A percentile compares a stretch with the other conserved stretches of the same genome.
These are phyloP conservation scores for Drosophila mayaguana DNA, from an alignment of 2,888 invertebrate genomes.

Conservation along the genomic window DNA sequence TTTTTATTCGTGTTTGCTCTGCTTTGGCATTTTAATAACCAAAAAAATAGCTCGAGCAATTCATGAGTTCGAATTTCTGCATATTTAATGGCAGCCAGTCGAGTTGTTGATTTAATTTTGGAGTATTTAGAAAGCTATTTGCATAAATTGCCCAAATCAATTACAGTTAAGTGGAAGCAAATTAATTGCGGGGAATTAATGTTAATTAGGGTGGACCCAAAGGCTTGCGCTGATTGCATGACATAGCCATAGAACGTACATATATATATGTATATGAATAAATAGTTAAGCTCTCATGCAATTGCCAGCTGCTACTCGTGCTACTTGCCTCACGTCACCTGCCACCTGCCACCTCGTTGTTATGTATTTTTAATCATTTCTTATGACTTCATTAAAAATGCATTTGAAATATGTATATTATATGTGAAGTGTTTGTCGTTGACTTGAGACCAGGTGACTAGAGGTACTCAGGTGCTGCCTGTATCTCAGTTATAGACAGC, in stretches of 20 bases:
- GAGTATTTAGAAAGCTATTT: slow-evolving; percentile 30
- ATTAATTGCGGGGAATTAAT: slow-evolving; percentile 19
- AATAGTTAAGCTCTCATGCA: not conserved
- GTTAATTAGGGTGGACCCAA: slow-evolving; percentile 3
- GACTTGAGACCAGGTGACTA: slow-evolving; percentile 12
- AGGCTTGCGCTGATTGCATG: not conserved
- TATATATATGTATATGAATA: not conserved
- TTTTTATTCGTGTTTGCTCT: slow-evolving; percentile 22
- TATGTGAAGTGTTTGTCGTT: slow-evolving; percentile 6
- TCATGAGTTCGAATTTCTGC: slow-evolving; percentile 20
- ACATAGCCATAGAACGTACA: not conserved
- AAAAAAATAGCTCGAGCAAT: slow-evolving; percentile 36
- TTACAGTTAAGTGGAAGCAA: slow-evolving; percentile 16
- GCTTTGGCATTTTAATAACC: slow-evolving; percentile 47
- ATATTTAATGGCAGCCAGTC: slow-evolving; percentile 20
- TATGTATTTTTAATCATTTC: slow-evolving; percentile 62
- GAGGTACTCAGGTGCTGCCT: not conserved
- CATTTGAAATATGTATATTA: slow-evolving; percentile 68
- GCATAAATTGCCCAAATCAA: slow-evolving; percentile 32
- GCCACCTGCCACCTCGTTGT: slow-evolving; percentile 12
- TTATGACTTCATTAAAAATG: slow-evolving; percentile 72
- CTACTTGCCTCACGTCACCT: not conserved
- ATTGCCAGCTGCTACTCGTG: not conserved
- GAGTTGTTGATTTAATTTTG: slow-evolving; percentile 23
- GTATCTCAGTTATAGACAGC: not conserved